Evolutionary conservation across 1,140 invertebrate species (phyloP).

Genomic region (Condylostylus longicornis): DNA sequence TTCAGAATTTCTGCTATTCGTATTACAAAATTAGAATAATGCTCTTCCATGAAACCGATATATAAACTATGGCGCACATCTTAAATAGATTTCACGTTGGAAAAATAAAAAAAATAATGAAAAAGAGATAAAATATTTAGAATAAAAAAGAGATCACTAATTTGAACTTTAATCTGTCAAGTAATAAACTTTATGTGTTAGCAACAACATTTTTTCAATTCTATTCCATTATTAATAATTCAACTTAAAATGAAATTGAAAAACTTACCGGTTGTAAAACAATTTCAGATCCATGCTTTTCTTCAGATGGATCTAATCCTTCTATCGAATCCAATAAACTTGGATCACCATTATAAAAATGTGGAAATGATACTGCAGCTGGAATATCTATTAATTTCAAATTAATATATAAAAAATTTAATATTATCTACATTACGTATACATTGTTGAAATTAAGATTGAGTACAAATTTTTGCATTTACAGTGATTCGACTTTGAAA

Average conservation of each 20-base stretch:
- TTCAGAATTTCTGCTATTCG: too few species aligned
- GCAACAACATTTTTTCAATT: not conserved
- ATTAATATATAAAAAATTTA: not conserved
- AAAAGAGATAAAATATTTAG: not conserved
- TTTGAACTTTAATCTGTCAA: not conserved
- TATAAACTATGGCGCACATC: too few species aligned
- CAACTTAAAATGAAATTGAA: not conserved
- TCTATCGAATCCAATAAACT: slow-evolving; percentile 45
- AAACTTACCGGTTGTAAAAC: slow-evolving; percentile 39
- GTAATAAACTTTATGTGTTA: not conserved
- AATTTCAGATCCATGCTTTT: slow-evolving; percentile 36
- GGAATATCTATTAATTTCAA: slow-evolving; percentile 40
- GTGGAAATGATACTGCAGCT: slow-evolving; percentile 57
- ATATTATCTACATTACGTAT: not conserved
- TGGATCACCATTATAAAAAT: slow-evolving; percentile 57
- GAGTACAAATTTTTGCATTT: not conserved
- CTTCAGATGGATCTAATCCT: slow-evolving; percentile 43
- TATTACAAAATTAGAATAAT: too few species aligned
- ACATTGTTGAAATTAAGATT: not conserved
- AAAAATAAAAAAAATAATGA: not conserved
- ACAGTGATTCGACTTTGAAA: not conserved
- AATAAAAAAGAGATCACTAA: not conserved
- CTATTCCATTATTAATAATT: slow-evolving; percentile 1
- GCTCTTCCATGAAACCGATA: too few species aligned
- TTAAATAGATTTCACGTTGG: not conserved